Evolutionary conservation across 2,113 vertebrate species (phyloP), one percentile per base, ranked within the genome.

Genomic region (Stigmatopora nigra): DNA sequence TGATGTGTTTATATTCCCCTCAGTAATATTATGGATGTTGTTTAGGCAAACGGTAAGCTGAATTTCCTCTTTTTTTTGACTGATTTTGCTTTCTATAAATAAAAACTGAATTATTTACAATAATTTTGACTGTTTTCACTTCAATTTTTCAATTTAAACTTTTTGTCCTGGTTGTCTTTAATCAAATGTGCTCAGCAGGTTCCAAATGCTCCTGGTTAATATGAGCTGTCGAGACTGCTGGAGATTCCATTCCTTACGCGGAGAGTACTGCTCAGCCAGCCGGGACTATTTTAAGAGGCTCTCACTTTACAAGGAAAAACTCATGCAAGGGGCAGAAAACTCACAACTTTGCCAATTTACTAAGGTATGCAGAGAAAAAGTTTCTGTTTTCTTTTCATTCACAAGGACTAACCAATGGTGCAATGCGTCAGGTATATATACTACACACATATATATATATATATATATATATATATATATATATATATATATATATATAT

Each of bases 31-130:
- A 65, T 36, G 38, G 72, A 60, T 69, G 44, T 5, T 60, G 64
- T 62, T 61, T 64, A 61, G 56, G 16, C 25, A 57, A 73, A 49
- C 48, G 9, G 10, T 55, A 72, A 73, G 61, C 52, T 68, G 57
- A 52, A 62, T 20, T 16, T 46, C 45, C 9, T 71, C 61, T 72
- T 75, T 83, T 75, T 81, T 70, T 72, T 45, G 70, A 76, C 77
- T 75, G 45, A 44, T 41, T 72, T 79, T 78, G 64, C 77, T 65
- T 82, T 61, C 69, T 84, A 80, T 84, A 82, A 88, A 89, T 76
- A 73, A 52, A 71, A 70, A 67, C 47, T 59, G 19, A 82, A 73
- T 69, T 71, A 82, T 73, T 78, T 72, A 73, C 68, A 17, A 55
- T 72, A 8, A 1, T 75, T 45, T 56, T 48, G 46, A 16, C 14